A percentile compares a stretch with the other conserved stretches of the same genome.
These are phyloP conservation scores for Plodia interpunctella DNA, from an alignment of 1,140 invertebrate genomes.

Conservation along the genomic window DNA sequence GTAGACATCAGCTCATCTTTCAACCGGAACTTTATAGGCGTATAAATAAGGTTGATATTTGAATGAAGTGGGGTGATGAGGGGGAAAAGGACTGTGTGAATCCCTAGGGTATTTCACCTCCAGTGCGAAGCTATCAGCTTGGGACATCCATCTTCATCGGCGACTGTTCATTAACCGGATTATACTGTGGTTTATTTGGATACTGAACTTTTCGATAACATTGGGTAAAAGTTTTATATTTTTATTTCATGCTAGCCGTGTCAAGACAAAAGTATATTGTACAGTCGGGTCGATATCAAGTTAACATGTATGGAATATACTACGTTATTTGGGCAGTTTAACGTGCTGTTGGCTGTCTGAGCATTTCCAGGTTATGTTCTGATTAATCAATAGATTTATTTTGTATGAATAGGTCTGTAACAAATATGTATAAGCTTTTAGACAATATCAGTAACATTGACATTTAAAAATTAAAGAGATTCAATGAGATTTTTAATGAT, in stretches of 20 bases:
- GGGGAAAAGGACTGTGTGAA: not conserved
- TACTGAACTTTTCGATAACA: not conserved
- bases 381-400: no score
- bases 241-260: not conserved
- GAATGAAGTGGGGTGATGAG: not conserved
- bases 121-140: not conserved
- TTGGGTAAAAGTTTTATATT: not conserved
- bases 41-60: not conserved
- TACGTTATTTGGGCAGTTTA: no score
- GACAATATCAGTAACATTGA: no score
- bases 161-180: slow-evolving; percentile 5
- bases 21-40: not conserved
- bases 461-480: no score
- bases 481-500: no score
- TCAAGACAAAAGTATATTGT: no score
- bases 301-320: no score
- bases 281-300: no score
- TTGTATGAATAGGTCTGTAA: no score
- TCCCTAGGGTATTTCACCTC: slow-evolving; percentile 1
- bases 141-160: slow-evolving; percentile 2
- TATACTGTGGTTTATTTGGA: slow-evolving; percentile 1
- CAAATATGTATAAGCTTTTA: no score
- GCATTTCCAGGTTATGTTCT: no score
- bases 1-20: not conserved
- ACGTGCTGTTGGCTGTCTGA: no score